A percentile compares a stretch with the other conserved stretches of the same genome.
Evolutionary conservation across 2,113 vertebrate genomes (phyloP).

Genomic region (Salvelinus fontinalis): DNA sequence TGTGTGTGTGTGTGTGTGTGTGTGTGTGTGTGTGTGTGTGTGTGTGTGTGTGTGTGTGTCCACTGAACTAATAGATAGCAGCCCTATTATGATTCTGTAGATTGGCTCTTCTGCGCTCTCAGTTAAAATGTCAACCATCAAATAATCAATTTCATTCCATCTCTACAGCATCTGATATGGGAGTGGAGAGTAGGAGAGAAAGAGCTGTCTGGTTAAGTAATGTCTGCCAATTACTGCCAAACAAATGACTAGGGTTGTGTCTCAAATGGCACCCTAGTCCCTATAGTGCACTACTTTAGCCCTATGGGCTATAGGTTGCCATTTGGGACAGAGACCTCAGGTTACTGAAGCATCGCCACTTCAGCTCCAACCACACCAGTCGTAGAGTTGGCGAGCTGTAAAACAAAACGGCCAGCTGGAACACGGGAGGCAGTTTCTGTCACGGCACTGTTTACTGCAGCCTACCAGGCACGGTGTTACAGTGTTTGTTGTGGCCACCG

Average conservation of each 20-base stretch:
- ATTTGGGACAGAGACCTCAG: too few species aligned
- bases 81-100: neutral
- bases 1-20: too few species aligned
- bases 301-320: too few species aligned
- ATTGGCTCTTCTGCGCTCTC: neutral
- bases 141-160: neutral
- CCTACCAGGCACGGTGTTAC: neutral
- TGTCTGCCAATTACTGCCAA: neutral
- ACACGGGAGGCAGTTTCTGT: neutral
- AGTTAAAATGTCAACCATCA: neutral
- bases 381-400: neutral
- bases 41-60: neutral
- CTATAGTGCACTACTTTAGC: too few species aligned
- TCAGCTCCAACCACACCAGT: too few species aligned
- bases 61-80: constrained; percentile 1
- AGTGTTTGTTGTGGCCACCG: neutral
- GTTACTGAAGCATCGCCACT: too few species aligned
- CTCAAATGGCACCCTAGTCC: too few species aligned
- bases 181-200: constrained; percentile 18
- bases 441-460: neutral
- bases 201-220: neutral
- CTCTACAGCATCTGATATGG: neutral
- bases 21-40: too few species aligned
- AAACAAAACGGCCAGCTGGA: neutral
- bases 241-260: neutral